Evolutionary conservation across 2,797 vertebrate genomes (phyloP), one percentile per base, ranked within the genome.

Genomic region (Melanogrammus aeglefinus): DNA sequence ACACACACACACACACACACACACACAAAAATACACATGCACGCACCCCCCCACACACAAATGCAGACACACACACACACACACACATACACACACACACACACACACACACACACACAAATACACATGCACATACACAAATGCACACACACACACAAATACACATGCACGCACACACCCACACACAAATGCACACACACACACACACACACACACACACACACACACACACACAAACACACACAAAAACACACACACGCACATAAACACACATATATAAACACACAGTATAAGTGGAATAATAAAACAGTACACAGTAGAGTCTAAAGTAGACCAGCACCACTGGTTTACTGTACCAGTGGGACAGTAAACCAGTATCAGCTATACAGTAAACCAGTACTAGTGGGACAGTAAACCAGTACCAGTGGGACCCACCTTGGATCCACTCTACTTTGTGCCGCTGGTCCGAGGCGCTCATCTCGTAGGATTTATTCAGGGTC

Each of bases 401-500:
- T 1, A 72, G 63, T 13, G 35, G 35, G 35, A 73, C 35, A 73
- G 16, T 36, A 36, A 9, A 12, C 36, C 57, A 36, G 63, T 27
- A 29, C 9, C 7, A 69, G 63, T 27, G 63, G 24, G 27, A 27
- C 63, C 63, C 80, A 92, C 91, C 91, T 92, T 93, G 92, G 76
- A 84, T 93, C 95, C 95, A 96, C 83, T 95, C 95, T 75, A 94
- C 88, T 77, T 93, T 93, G 85, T 94, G 94, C 70, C 90, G 93
- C 85, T 92, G 89, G 85, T 95, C 94, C 1, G 94, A 87, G 1
- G 94, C 93, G 10, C 95, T 95, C 90, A 96, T 94, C 90, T 96
- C 95, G 0, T 89, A 96, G 39, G 92, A 91, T 88, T 93, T 95
- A 77, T 83, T 90, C 72, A 90, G 81, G 2, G 95, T 95, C 87